These are phyloP conservation scores for Apteryx owenii DNA, from an alignment of 2,113 vertebrate genomes.

Conservation along the genomic window DNA sequence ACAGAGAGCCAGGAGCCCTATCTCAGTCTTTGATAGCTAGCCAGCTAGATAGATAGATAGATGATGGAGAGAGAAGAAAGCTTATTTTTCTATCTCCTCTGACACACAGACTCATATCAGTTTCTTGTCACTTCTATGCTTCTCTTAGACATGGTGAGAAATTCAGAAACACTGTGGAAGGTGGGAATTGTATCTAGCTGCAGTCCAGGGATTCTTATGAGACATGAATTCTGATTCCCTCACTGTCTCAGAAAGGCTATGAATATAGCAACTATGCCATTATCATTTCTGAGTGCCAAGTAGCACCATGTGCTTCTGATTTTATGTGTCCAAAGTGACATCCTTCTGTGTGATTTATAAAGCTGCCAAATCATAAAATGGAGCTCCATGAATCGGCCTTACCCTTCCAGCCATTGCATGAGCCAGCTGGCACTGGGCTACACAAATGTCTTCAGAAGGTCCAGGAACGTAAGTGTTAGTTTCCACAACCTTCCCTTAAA, in stretches of 20 bases:
- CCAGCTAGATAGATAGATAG: constrained; percentile 19
- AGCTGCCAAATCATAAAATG: background rate
- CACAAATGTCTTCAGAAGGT: constrained; percentile 10
- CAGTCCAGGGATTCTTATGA: background rate
- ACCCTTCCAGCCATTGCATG: background rate
- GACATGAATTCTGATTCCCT: background rate
- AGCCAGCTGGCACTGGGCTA: background rate
- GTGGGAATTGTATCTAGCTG: background rate
- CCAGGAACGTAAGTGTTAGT: background rate
- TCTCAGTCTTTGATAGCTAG: constrained; percentile 41
- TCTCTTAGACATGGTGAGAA: background rate
- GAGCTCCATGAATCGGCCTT: background rate
- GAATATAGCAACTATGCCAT: background rate
- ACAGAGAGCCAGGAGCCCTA: constrained; percentile 40
- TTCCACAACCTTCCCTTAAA: constrained; percentile 5
- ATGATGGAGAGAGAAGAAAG: constrained; percentile 17
- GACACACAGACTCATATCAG: constrained; percentile 13
- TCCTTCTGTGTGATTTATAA: constrained; percentile 28
- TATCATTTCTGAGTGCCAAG: constrained; percentile 2
- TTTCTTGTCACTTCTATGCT: constrained; percentile 43
- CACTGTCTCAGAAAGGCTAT: background rate
- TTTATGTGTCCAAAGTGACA: background rate
- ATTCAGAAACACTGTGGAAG: background rate
- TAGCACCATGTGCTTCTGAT: background rate
- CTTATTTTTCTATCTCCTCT: constrained; percentile 30